Percentiles rank a stretch among this genome's conserved stretches.
These are phyloP conservation scores for Peromyscus eremicus DNA, from an alignment of 2,797 vertebrate genomes.

Conservation along the genomic window DNA sequence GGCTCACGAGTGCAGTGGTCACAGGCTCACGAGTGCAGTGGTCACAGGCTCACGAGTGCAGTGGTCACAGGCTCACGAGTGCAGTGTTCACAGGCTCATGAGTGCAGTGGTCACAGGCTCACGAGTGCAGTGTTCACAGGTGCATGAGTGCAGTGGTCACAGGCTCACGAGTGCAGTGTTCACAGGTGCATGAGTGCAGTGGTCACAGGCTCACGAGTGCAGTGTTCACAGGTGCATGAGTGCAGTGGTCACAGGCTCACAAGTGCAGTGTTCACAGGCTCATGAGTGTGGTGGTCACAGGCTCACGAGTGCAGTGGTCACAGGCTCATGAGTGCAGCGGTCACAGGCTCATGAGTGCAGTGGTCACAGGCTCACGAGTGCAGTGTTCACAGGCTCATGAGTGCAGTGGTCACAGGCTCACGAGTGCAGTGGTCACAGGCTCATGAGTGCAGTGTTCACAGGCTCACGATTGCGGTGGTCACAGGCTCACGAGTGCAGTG, in stretches of 20 bases:
- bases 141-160: not conserved
- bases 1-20: not conserved
- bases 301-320: not conserved
- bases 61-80: not conserved
- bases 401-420: not conserved
- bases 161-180: not conserved
- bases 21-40: not conserved
- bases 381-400: not conserved
- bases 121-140: not conserved
- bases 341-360: not conserved
- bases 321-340: not conserved
- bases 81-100: not conserved
- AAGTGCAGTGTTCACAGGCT: not conserved
- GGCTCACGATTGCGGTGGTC: no score
- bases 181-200: not conserved
- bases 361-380: not conserved
- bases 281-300: not conserved
- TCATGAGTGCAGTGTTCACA: no score
- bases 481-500: no score
- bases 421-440: not conserved
- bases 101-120: not conserved
- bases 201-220: not conserved
- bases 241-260: not conserved
- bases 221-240: not conserved
- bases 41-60: not conserved